Evolutionary conservation across 92 coral and sea anemone genomes (phyloP).

Genomic region (Epizoanthus illoricatus): DNA sequence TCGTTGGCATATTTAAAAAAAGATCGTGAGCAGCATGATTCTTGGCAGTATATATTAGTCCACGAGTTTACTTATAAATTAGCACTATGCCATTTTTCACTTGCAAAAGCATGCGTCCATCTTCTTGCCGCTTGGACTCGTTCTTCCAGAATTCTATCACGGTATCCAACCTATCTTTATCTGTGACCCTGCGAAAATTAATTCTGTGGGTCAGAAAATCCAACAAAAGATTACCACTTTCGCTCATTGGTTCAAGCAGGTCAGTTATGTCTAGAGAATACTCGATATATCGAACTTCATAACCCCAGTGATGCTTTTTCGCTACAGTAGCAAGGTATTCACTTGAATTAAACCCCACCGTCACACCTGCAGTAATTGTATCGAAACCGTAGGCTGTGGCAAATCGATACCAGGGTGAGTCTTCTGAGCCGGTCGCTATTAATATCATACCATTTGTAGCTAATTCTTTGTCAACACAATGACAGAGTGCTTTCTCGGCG

Average conservation of each 20-base stretch:
- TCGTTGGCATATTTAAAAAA: no score
- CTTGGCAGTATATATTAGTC: no score
- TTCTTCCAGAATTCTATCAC: slow-evolving; percentile 19
- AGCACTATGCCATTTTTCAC: not conserved
- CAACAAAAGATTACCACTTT: not conserved
- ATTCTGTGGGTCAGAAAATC: slow-evolving; percentile 24
- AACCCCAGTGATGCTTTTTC: slow-evolving; percentile 5
- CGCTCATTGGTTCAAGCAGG: not conserved
- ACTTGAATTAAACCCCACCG: not conserved
- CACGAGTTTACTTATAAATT: not conserved
- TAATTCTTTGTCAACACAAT: slow-evolving; percentile 17
- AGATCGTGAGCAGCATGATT: no score
- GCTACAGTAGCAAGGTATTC: slow-evolving; percentile 20
- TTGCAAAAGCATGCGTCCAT: slow-evolving; percentile 14
- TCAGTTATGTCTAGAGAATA: not conserved
- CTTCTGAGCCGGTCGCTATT: not conserved
- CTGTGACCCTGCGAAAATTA: slow-evolving; percentile 31
- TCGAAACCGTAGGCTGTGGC: slow-evolving; percentile 2
- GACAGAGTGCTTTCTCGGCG: slow-evolving; percentile 15
- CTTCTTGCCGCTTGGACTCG: slow-evolving; percentile 7
- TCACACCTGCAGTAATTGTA: not conserved
- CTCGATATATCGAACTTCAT: not conserved
- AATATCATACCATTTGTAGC: not conserved
- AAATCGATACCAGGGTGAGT: slow-evolving; percentile 10
- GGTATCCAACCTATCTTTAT: not conserved